Base-by-base conservation (phyloP, 2,113 vertebrate species). In the Dasypus novemcinctus region DNA sequence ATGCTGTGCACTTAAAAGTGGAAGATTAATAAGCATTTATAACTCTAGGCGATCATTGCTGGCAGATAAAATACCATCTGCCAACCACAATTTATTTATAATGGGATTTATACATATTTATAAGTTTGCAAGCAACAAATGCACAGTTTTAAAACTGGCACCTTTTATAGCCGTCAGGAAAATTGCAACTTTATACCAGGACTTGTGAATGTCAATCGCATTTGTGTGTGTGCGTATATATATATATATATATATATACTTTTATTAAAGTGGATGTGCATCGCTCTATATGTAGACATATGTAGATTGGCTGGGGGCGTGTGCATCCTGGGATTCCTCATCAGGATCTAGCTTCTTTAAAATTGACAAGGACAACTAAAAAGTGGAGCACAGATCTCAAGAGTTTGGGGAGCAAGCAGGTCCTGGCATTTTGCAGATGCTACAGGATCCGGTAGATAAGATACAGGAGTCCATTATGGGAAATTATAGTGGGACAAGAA, bases 71-170 rank as follows among this genome's bases (percentile, higher is more conserved):
- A 85, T 91, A 64, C 90, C 96, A 97, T 93, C 95, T 97, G 84
- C 79, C 79, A 95, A 85, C 64, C 94, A 87, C 71, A 83, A 90
- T 92, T 76, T 90, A 96, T 97, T 98, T 90, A 87, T 97, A 97
- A 97, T 90, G 96, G 66, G 95, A 81, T 69, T 93, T 93, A 96
- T 97, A 93, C 36, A 95, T 97, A 97, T 98, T 97, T 96, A 97
- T 90, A 95, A 90, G 96, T 95, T 97, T 97, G 4, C 91, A 96
- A 97, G 97, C 68, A 97, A 78, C 75, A 95, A 97, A 90, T 82
- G 59, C 83, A 93, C 61, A 87, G 43, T 93, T 97, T 97, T 87
- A 96, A 96, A 98, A 87, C 72, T 85, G 96, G 57, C 33, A 71
- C 71, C 79, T 97, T 98, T 97, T 97, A 46, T 72, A 96, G 49